Evolutionary conservation across 1,140 invertebrate species (phyloP), one percentile per base, ranked within the genome.

Genomic region (Eumeta japonica): DNA sequence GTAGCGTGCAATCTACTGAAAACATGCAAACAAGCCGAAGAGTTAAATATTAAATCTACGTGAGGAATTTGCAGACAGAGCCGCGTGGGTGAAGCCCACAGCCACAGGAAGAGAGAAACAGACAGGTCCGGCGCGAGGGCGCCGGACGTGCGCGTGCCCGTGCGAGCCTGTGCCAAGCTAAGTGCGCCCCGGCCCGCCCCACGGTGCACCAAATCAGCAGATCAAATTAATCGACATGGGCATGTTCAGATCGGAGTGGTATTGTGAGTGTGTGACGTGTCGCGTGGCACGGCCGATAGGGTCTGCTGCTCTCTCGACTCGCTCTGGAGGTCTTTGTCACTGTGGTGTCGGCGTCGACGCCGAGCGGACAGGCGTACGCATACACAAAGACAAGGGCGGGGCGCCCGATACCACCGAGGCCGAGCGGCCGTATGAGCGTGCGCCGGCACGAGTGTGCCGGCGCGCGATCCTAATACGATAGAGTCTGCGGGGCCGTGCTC

Each of bases 91-190:
- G 48, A 59, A 56, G 54, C 64, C 68, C 64, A 64, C 64, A 63
- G 66, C 68, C 71, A 76, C 71, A 76, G 71, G 67, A 76, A 76
- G 70, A 76, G 71, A 76, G 73, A 67, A 75, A 75, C 73, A 76
- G 71, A 73, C 73, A 74, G 63, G 73, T 59, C 70, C 66, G 58
- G 61, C 66, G 64, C 65, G 59, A 63, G 64, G 64, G 63, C 62
- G 58, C 63, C 61, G 58, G 47, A 61, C 58, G 52, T 50, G 58
- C 49, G 58, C 52, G 64, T 62, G 62, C 64, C 62, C 62, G 62
- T 62, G 62, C 59, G 52, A 68, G 66, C 66, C 52, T 24, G n/a
- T n/a, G n/a, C n/a, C n/a, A 24, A 24, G 31, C 28, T 10, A 13
- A 9, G 13, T 14, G 31, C 16, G 31, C 4, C 16, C 15, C 31